These are phyloP conservation scores for Tanytarsus gracilentus DNA, from an alignment of 2,888 invertebrate genomes.

Conservation along the genomic window DNA sequence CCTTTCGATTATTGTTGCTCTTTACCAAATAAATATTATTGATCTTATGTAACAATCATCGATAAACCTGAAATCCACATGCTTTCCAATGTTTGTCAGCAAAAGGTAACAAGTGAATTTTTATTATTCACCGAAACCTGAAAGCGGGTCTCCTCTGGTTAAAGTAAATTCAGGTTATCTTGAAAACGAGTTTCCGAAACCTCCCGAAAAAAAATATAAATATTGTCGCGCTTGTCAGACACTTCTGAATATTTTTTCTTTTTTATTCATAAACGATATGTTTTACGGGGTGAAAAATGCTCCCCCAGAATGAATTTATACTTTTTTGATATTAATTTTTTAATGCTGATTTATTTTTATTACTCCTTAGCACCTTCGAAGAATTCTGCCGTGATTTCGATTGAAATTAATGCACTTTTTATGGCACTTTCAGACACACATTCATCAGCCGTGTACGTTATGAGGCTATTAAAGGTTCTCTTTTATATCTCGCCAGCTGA, in stretches of 20 bases:
- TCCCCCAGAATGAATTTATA: not conserved
- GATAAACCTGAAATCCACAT: slow-evolving; percentile 22
- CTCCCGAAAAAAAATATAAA: not conserved
- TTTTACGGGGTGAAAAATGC: not conserved
- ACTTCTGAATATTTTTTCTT: not conserved
- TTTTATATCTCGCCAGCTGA: not conserved
- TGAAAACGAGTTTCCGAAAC: slow-evolving; percentile 10
- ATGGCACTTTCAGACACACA: not conserved
- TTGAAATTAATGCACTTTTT: not conserved
- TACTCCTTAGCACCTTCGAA: slow-evolving; percentile 23
- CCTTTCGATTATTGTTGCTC: too few relatives aligned
- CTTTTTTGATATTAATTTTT: not conserved
- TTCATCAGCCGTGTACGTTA: not conserved
- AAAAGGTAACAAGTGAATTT: slow-evolving; percentile 26
- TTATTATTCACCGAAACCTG: slow-evolving; percentile 22
- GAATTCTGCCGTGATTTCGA: not conserved
- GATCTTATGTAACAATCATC: too few relatives aligned
- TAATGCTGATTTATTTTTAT: slow-evolving; percentile 26
- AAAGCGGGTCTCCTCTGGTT: not conserved
- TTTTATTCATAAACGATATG: not conserved
- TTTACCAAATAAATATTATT: too few relatives aligned
- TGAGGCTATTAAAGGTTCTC: not conserved
- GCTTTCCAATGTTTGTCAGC: not conserved
- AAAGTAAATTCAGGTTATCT: slow-evolving; percentile 27
- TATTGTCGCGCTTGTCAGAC: not conserved